A percentile compares a stretch with the other conserved stretches of the same genome.
Conservation (phyloP, 2,113 vertebrate genomes). For the Apteryx owenii region DNA sequence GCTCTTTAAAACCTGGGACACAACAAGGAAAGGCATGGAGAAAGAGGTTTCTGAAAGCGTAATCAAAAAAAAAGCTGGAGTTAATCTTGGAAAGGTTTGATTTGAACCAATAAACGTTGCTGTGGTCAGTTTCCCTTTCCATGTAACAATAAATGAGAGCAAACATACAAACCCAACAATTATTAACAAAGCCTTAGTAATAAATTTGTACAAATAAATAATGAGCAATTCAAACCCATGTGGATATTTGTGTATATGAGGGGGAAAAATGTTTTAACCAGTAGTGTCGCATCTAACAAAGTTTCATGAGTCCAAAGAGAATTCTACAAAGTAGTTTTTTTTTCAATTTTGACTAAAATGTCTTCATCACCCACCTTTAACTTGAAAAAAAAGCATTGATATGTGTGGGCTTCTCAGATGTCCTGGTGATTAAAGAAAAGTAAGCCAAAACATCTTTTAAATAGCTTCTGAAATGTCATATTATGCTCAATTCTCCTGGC, state of each 20-base stretch:
- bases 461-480: background rate
- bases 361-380: background rate
- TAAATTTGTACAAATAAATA: constrained; percentile 4
- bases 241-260: background rate
- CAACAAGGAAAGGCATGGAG: background rate
- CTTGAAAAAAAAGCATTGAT: background rate
- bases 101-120: background rate
- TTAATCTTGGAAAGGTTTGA: background rate
- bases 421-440: background rate
- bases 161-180: background rate
- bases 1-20: background rate
- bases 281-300: background rate
- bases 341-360: background rate
- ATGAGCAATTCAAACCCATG: background rate
- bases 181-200: background rate
- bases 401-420: background rate
- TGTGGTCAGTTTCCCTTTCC: constrained; percentile 12
- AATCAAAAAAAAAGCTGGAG: background rate
- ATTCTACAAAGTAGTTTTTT: background rate
- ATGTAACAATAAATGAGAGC: background rate
- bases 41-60: background rate
- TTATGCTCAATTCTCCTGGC: background rate
- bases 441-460: background rate
- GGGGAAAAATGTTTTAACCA: background rate
- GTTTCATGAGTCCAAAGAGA: background rate